Evolutionary conservation across 1,140 invertebrate species (phyloP), one percentile per base, ranked within the genome.

Genomic region (Ectropis grisescens): DNA sequence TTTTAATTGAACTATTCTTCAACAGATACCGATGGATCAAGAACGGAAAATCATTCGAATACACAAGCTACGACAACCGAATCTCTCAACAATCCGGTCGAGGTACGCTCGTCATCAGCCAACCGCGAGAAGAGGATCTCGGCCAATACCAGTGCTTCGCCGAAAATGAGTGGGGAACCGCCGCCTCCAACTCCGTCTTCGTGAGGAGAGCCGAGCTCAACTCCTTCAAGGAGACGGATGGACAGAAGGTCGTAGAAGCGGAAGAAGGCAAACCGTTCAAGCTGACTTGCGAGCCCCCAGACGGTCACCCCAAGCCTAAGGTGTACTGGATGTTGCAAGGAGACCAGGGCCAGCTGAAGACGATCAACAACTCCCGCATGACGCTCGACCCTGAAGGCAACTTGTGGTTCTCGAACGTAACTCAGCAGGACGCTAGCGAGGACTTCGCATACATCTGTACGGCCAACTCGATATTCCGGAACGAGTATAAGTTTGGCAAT

Each of bases 71-170:
- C 68, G 93, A 97, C 62, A 91, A 96, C 49, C 89, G 97, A 46
- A 97, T 99, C 66, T 92, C 91, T 1, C 93, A 96, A 65, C 94
- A 97, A 51, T 91, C 93, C 0, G 94, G 95, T 1, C 85, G 93
- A 47, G 96, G 96, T 35, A 97, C 96, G 0, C 82, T 99, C 7
- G 92, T 97, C 2, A 93, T 98, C 34, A 91, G 93, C 22, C 87
- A 87, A 44, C 96, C 96, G 0, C 85, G 90, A 33, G 91, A 97
- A 54, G 96, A 97, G 62, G 97, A 98, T 81, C 84, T 97, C 14
- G 95, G 96, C 15, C 92, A 98, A 51, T 99, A 99, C 79, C 97
- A 99, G 68, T 99, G 98, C 82, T 96, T 97, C 74, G 97, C 97
- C 0, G 87, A 90, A 53, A 99, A 99, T 67, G 91, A 94, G 55